A percentile compares a stretch with the other conserved stretches of the same genome.
phyloP scores from a whole-genome alignment of 2,113 vertebrate genomes.

The sheep (Ovis aries) region ARS-UI_Ramb_v3.0 NC_056071.1:53171001-53171500 shows the following conservation, averaged over 20 bases:
- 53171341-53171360: background rate
- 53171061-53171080: background rate
- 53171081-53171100: background rate
- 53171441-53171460: background rate
- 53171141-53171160: background rate
- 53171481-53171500: background rate
- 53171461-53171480: background rate
- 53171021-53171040: background rate
- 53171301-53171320: background rate
- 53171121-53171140: background rate
- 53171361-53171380: background rate
- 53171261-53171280: background rate
- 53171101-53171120: background rate
- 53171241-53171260: background rate
- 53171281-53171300: background rate
- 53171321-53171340: background rate
- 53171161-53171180: background rate
- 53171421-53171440: background rate
- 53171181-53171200: slow-evolving; percentile 1
- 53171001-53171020: background rate
- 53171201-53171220: background rate
- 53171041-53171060: background rate
- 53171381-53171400: background rate
- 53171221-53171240: no score
- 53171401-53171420: background rate